A percentile compares a stretch with the other conserved stretches of the same genome.
These are phyloP conservation scores for Zonitis immaculata DNA, from an alignment of 2,888 invertebrate genomes.

Conservation along the genomic window DNA sequence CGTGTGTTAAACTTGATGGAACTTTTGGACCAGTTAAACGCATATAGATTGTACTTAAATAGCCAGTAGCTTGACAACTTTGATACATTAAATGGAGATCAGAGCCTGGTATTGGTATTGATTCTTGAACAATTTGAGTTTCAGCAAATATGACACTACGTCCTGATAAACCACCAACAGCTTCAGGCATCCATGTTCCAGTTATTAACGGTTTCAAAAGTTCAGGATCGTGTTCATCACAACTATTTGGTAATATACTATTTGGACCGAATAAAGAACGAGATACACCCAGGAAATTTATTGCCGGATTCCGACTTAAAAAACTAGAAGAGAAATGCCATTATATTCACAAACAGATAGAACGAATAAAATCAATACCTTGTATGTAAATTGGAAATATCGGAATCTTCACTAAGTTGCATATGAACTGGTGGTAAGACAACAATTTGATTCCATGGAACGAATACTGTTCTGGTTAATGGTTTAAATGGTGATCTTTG, in stretches of 20 bases:
- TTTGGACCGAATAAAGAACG: slow-evolving; percentile 52
- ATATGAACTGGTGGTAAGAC: slow-evolving; percentile 84
- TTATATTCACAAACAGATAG: not conserved
- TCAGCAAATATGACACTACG: slow-evolving; percentile 83
- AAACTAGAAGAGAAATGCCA: slow-evolving; percentile 30
- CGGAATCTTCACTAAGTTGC: slow-evolving; percentile 71
- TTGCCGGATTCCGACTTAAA: slow-evolving; percentile 44
- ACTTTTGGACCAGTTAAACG: slow-evolving; percentile 76
- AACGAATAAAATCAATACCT: slow-evolving; percentile 28
- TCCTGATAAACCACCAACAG: slow-evolving; percentile 78
- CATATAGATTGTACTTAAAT: slow-evolving; percentile 88
- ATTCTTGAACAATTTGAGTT: slow-evolving; percentile 95
- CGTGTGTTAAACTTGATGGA: slow-evolving; percentile 76
- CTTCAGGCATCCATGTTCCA: slow-evolving; percentile 87
- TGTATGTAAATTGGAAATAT: slow-evolving; percentile 31
- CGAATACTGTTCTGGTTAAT: slow-evolving; percentile 82
- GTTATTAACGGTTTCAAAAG: slow-evolving; percentile 78
- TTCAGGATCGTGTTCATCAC: slow-evolving; percentile 84
- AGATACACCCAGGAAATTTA: slow-evolving; percentile 56
- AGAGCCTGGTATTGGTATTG: slow-evolving; percentile 90
- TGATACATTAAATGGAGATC: slow-evolving; percentile 91
- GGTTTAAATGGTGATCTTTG: slow-evolving; percentile 92
- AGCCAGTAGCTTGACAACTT: slow-evolving; percentile 91
- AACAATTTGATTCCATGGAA: slow-evolving; percentile 98
- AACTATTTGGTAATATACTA: slow-evolving; percentile 58